These are phyloP conservation scores for Caenorhabditis tropicalis DNA, from an alignment of 1,140 invertebrate species.

Conservation along the genomic window DNA sequence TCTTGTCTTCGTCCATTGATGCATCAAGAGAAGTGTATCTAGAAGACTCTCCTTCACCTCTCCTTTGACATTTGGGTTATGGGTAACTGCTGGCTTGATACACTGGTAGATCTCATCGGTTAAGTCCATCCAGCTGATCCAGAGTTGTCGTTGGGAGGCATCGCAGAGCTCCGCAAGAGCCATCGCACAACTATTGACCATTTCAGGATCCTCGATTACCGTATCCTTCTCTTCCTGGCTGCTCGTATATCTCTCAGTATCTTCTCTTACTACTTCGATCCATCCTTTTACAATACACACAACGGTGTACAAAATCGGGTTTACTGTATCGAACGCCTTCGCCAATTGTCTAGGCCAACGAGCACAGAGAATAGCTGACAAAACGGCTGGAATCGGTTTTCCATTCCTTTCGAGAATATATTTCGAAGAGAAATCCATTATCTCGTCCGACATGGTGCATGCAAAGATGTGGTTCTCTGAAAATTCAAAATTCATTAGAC, in stretches of 20 bases:
- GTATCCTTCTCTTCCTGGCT: background rate
- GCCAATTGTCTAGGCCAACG: background rate
- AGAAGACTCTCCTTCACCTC: background rate
- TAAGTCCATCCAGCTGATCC: background rate
- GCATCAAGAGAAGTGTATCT: background rate
- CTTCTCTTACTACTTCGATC: background rate
- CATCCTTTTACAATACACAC: background rate
- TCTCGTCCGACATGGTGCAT: background rate
- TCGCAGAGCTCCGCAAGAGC: background rate
- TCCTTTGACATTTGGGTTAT: slow-evolving; percentile 4
- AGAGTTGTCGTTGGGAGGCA: background rate
- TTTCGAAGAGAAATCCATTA: background rate
- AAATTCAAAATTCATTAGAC: background rate
- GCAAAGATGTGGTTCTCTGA: background rate
- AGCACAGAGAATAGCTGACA: background rate
- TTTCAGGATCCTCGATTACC: background rate
- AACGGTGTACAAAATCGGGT: slow-evolving; percentile 1
- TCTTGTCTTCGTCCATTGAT: background rate
- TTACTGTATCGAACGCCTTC: background rate
- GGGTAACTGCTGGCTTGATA: background rate
- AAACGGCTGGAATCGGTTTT: background rate
- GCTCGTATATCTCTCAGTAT: background rate
- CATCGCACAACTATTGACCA: background rate
- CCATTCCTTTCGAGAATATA: background rate
- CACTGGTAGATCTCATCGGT: background rate